A percentile compares a stretch with the other conserved stretches of the same genome.
phyloP scores from a whole-genome alignment of 2,888 invertebrate species.

The Pyrgus malvae region DNA sequence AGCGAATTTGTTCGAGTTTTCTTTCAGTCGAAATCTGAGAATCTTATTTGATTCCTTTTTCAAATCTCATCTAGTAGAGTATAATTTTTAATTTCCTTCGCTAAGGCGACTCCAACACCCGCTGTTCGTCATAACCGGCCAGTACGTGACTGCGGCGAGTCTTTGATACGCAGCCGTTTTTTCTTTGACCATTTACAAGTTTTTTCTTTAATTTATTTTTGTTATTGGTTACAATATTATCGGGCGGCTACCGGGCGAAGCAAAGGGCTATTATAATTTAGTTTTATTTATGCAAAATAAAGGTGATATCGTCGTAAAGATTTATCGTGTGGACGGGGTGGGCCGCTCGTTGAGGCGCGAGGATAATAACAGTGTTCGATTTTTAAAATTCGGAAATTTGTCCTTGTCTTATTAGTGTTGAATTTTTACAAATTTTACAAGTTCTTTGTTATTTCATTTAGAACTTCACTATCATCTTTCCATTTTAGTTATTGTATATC shows the following conservation, averaged over 20 bases:
- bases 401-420: conserved; percentile 20
- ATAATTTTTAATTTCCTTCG: conserved; percentile 67
- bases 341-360: conserved; percentile 31
- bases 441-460: background rate
- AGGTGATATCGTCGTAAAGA: conserved; percentile 66
- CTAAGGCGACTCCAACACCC: conserved; percentile 52
- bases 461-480: too few species aligned
- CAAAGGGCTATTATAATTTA: conserved; percentile 76
- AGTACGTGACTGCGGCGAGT: conserved; percentile 75
- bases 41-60: conserved; percentile 39
- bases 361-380: conserved; percentile 38
- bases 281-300: conserved; percentile 81
- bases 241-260: conserved; percentile 75
- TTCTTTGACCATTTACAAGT: conserved; percentile 60
- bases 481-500: too few species aligned
- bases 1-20: conserved; percentile 46
- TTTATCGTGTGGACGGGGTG: conserved; percentile 63
- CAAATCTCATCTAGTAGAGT: conserved; percentile 46
- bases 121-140: conserved; percentile 74
- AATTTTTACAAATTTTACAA: conserved; percentile 1
- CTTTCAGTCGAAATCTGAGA: conserved; percentile 49
- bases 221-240: conserved; percentile 77
- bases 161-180: conserved; percentile 71
- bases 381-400: conserved; percentile 34
- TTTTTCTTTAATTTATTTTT: conserved; percentile 70